A percentile compares a stretch with the other conserved stretches of the same genome.
These are phyloP conservation scores for Ypsolopha scabrella DNA, from an alignment of 2,888 invertebrate genomes.

Conservation along the genomic window DNA sequence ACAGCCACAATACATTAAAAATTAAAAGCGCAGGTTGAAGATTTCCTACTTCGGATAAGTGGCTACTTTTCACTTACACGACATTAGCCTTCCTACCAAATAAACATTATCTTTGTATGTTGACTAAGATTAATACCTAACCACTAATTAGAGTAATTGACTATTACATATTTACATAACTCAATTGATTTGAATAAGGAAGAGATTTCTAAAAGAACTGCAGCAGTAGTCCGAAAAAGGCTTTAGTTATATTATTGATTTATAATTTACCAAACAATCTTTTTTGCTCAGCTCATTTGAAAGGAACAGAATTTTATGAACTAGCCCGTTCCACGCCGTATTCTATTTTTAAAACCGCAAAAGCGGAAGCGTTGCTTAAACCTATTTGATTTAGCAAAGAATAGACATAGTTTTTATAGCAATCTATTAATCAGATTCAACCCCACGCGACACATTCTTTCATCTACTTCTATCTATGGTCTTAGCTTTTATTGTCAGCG, in stretches of 20 bases:
- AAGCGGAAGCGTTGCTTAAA: neutral
- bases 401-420: neutral
- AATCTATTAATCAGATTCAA: neutral
- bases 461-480: neutral
- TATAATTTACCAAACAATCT: too few species aligned
- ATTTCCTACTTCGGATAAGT: neutral
- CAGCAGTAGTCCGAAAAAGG: too few species aligned
- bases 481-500: neutral
- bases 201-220: too few species aligned
- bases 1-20: conserved; percentile 63
- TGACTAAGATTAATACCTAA: conserved; percentile 1
- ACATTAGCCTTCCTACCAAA: neutral
- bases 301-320: too few species aligned
- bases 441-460: neutral
- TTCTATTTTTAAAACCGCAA: neutral
- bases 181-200: too few species aligned
- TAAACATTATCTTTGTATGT: conserved; percentile 5
- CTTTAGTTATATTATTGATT: too few species aligned
- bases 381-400: neutral
- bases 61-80: neutral
- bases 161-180: conserved; percentile 4
- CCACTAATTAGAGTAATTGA: conserved; percentile 1
- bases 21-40: conserved; percentile 52
- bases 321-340: neutral
- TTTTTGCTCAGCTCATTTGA: too few species aligned